Evolutionary conservation across 2,113 vertebrate species (phyloP).

Genomic region (Albula goreensis): DNA sequence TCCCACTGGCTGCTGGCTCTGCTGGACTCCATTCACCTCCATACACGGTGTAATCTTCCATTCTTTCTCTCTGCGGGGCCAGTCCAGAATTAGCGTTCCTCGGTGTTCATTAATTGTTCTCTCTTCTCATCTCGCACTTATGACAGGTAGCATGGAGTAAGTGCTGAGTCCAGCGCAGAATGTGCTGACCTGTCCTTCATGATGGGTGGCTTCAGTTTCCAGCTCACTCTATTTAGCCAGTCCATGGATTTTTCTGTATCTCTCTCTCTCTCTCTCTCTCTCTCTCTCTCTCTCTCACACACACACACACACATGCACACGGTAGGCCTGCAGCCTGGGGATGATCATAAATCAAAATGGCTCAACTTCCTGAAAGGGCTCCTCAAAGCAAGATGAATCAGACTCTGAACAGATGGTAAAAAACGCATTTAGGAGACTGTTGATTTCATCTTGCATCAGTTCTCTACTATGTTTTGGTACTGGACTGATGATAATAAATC

Average conservation of each 20-base stretch:
- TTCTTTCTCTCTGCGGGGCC: neutral
- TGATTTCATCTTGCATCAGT: neutral
- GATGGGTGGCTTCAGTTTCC: slow-evolving; percentile 9
- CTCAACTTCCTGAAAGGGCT: neutral
- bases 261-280: slow-evolving; percentile 17
- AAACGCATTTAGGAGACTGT: too few relatives aligned
- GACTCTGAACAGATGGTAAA: too few relatives aligned
- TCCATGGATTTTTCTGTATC: neutral
- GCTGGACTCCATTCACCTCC: too few relatives aligned
- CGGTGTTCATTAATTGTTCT: too few relatives aligned
- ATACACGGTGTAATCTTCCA: neutral
- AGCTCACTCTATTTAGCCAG: slow-evolving; percentile 1
- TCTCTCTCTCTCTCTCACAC: slow-evolving; percentile 17
- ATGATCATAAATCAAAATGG: neutral
- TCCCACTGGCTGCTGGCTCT: too few relatives aligned
- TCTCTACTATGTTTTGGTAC: neutral
- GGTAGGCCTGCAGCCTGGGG: neutral
- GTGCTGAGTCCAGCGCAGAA: too few relatives aligned
- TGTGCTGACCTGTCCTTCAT: too few relatives aligned
- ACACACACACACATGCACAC: too few relatives aligned
- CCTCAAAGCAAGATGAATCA: neutral
- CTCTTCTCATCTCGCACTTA: too few relatives aligned
- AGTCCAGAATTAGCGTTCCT: neutral
- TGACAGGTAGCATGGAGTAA: too few relatives aligned
- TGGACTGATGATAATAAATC: neutral